Percentiles rank a stretch among this genome's conserved stretches.
phyloP scores from a whole-genome alignment of 2,113 vertebrate genomes.

The Malurus melanocephalus region DNA sequence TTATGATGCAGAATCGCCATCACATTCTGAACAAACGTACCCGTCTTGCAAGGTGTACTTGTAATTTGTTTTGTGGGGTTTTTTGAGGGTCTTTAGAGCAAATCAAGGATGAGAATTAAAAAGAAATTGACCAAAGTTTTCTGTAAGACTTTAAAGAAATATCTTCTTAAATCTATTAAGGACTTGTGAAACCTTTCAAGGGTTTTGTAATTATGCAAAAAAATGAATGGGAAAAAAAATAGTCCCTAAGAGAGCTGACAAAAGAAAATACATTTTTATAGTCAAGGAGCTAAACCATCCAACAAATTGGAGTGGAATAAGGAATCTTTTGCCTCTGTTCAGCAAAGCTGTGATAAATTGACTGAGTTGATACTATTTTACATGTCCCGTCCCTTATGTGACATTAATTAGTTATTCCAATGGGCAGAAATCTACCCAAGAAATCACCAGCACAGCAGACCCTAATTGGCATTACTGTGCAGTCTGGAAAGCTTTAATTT shows the following conservation, averaged over 20 bases:
- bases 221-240: not conserved
- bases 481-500: not conserved
- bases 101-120: not conserved
- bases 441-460: not conserved
- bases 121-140: not conserved
- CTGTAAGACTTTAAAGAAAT: not conserved
- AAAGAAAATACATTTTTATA: not conserved
- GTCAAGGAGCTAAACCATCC: not conserved
- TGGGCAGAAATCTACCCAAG: not conserved
- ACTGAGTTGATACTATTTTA: not conserved
- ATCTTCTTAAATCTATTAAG: not conserved
- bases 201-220: not conserved
- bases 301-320: not conserved
- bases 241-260: not conserved
- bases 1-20: not conserved
- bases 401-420: slow-evolving; percentile 5
- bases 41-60: not conserved
- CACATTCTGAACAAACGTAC: not conserved
- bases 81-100: not conserved
- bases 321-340: not conserved
- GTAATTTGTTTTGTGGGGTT: accelerated
- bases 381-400: not conserved
- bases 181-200: not conserved
- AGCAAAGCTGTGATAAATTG: not conserved
- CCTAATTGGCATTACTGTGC: not conserved